Conservation (phyloP, 2,888 invertebrate species). For the Nomada flava region DNA sequence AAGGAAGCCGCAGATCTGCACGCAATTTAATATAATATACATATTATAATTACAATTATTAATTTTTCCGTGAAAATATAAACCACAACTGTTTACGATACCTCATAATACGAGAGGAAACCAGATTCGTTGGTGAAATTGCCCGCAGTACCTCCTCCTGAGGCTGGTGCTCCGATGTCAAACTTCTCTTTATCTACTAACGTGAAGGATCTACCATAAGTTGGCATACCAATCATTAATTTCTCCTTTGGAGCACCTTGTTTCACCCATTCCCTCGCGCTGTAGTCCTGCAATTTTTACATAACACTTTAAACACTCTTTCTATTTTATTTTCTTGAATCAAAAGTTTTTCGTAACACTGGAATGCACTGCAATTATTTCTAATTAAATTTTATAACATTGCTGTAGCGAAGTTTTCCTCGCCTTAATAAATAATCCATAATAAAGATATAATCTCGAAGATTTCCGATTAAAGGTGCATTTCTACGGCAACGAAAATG, state of each 20-base stretch:
- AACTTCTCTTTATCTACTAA: constrained; percentile 94
- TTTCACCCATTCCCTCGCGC: constrained; percentile 96
- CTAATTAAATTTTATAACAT: no score
- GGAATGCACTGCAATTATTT: no score
- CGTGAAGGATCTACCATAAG: constrained; percentile 96
- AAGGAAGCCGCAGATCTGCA: constrained; percentile 93
- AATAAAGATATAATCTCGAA: no score
- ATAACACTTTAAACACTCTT: not conserved
- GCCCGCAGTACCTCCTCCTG: constrained; percentile 93
- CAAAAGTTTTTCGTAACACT: no score
- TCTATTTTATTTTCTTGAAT: not conserved
- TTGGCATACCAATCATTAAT: constrained; percentile 97
- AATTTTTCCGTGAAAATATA: not conserved
- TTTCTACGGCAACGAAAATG: no score
- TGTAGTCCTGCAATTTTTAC: constrained; percentile 89
- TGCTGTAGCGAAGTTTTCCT: no score
- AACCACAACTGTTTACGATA: constrained; percentile 66
- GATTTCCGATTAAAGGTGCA: no score
- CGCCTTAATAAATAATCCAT: no score
- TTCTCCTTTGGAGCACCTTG: constrained; percentile 97
- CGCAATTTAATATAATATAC: not conserved
- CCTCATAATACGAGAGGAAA: constrained; percentile 97
- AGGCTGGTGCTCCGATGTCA: constrained; percentile 96
- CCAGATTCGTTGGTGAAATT: constrained; percentile 97
- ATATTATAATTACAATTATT: no score